Evolutionary conservation across 2,888 invertebrate species (phyloP), one percentile per base, ranked within the genome.

Genomic region (Latrodectus elegans): DNA sequence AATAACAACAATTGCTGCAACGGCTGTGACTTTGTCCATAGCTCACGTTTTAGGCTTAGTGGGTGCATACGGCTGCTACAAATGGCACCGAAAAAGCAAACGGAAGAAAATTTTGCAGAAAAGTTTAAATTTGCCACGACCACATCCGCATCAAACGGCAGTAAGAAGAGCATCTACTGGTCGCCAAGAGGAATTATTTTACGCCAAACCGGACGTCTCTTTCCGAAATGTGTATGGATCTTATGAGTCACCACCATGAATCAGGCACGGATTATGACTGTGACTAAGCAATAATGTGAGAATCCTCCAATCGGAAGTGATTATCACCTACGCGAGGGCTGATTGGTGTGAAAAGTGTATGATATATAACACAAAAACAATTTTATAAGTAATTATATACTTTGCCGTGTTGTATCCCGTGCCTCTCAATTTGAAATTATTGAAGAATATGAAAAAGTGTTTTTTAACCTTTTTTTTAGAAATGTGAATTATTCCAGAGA

Each of bases 1-100:
- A 9, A 89, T 90, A 15, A 84, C 90, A 8, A 89, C 90, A 11
- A 90, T 90, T 14, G 89, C 90, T 10, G 89, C 89, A 8, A 90
- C 90, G 14, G 89, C 90, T 1, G 83, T 90, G 17, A 89, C 90
- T 8, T 78, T 90, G 12, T 89, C 90, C n/a, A 26, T 90, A 14
- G 80, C 89, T 8, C 90, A 90, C 65, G 82, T 89, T 38, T 70
- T 83, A 4, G 86, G 90, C 4, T 70, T 88, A 11, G 73, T 84
- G 6, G 89, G 89, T 12, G 90, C 87, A 10, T 90, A 89, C 72
- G 84, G 89, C 52, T 90, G 89, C 55, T 90, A 88, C 71, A 85
- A 89, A 38, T 89, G 89, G 89, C 89, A 87, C 14, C 64, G 88
- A 11, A 89, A 84, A 22, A 88, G 80, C 26, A 87, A 89, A 49